A percentile compares a stretch with the other conserved stretches of the same genome.
Evolutionary conservation across 2,888 invertebrate genomes (phyloP).

Genomic region (Strigamia transsilvanica): DNA sequence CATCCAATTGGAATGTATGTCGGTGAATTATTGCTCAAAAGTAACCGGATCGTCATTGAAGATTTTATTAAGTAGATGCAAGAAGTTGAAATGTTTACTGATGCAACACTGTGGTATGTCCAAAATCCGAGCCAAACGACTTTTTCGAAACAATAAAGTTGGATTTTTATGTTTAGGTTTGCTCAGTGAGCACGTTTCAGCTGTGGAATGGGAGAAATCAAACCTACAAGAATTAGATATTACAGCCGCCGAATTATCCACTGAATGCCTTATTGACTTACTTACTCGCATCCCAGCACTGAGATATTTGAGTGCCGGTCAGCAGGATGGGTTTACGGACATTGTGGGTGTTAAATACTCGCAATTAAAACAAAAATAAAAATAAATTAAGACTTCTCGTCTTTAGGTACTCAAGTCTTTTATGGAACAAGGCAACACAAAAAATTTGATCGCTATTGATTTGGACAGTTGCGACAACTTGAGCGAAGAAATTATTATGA

Average conservation of each 20-base stretch:
- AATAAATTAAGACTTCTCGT: background rate
- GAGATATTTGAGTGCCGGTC: constrained; percentile 86
- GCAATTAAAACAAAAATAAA: background rate
- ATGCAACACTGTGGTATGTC: constrained; percentile 93
- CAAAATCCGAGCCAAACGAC: background rate
- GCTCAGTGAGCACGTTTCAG: constrained; percentile 90
- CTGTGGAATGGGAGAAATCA: constrained; percentile 98
- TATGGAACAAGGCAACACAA: constrained; percentile 81
- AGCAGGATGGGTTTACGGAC: constrained; percentile 97
- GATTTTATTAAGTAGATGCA: constrained; percentile 89
- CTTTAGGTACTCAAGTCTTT: constrained; percentile 82
- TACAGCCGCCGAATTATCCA: constrained; percentile 93
- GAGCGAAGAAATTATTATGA: constrained; percentile 88
- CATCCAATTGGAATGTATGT: constrained; percentile 88
- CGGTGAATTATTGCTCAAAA: constrained; percentile 96
- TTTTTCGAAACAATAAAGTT: background rate
- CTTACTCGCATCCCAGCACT: constrained; percentile 84
- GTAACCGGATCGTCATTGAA: constrained; percentile 96
- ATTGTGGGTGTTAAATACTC: constrained; percentile 68
- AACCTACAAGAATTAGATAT: constrained; percentile 91
- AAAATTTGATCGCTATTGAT: constrained; percentile 85
- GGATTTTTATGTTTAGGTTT: constrained; percentile 70
- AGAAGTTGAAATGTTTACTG: constrained; percentile 87
- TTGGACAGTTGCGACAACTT: constrained; percentile 95
- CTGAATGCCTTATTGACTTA: constrained; percentile 93